Base-by-base conservation (phyloP, 2,797 vertebrate genomes). In the Phataginus tetradactyla region DNA sequence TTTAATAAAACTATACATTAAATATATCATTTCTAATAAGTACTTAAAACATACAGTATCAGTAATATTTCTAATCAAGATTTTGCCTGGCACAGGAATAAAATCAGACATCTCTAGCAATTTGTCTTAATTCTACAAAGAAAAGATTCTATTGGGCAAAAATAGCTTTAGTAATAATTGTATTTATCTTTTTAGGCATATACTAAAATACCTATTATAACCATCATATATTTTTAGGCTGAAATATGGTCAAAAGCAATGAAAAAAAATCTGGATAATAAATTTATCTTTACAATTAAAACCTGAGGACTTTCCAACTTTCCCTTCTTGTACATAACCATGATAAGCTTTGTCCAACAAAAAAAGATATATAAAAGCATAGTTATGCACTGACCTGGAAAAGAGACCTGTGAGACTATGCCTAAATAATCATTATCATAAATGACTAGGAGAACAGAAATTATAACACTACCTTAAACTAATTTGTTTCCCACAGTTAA, bases 231-330 rank as follows among this genome's bases (percentile, higher is more conserved):
- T 49, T 95, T 85, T 81, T 68, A 95, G 75, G 32, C 34, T 77
- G 64, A 92, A 15, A 95, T 91, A 75, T 37, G 42, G 32, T 83
- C 57, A 88, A 29, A 87, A 95, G 71, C 29, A 96, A 92, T 45
- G 7, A 90, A 27, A n/a, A 83, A 78, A 45, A 91, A 90, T 14
- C 93, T 49, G 96, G 78, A 80, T 17, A 91, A 90, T 78, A 86
- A 20, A 80, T 32, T 18, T 94, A 51, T 42, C 10, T 85, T 83
- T 83, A 29, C 39, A 87, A 92, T 95, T 74, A 96, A 96, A 90
- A 86, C 21, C 61, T 93, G 29, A 7, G 63, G 7, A 77, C 34
- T 66, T 66, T 74, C 57, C 75, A 75, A 84, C 11, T 91, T 63
- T 86, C 61, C 84, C 49, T 69, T 92, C 11, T 57, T 91, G 9